Conservation (phyloP, 2,113 vertebrate species). For the Heterochromis multidens region DNA sequence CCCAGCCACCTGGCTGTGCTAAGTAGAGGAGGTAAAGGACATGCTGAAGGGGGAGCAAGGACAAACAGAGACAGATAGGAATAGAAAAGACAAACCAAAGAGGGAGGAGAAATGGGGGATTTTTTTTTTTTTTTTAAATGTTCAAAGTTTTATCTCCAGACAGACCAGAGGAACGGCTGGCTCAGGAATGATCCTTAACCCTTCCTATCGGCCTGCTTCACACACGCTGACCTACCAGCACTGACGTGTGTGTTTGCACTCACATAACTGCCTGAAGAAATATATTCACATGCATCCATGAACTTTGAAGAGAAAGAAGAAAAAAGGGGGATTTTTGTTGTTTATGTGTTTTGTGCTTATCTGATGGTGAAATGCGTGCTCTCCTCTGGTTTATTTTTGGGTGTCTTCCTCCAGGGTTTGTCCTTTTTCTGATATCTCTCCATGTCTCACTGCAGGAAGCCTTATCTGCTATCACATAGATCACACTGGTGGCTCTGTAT, state of each 20-base stretch:
- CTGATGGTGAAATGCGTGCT: constrained; percentile 8
- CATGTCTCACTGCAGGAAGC: background rate
- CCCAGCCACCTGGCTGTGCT: background rate
- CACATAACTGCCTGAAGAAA: constrained; percentile 1
- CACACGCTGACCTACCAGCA: background rate
- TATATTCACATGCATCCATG: constrained; percentile 10
- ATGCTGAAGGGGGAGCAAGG: background rate
- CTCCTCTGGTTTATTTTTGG: background rate
- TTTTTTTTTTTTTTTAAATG: background rate
- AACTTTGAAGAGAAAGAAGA: background rate
- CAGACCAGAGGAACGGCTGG: constrained; percentile 16
- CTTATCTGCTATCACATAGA: constrained; percentile 43
- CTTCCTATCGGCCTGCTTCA: constrained; percentile 15
- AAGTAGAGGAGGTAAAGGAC: background rate
- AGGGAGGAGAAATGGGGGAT: background rate
- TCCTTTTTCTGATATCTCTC: background rate
- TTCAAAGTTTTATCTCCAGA: constrained; percentile 56
- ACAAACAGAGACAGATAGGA: background rate
- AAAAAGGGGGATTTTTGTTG: background rate
- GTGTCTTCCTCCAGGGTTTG: constrained; percentile 26
- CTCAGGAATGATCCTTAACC: constrained; percentile 22
- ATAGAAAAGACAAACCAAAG: background rate
- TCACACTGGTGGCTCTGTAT: constrained; percentile 2
- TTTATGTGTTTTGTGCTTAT: constrained; percentile 20
- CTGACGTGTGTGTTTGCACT: background rate